Evolutionary conservation across 2,113 vertebrate species (phyloP), one percentile per base, ranked within the genome.

Genomic region (Lanius ludovicianus): DNA sequence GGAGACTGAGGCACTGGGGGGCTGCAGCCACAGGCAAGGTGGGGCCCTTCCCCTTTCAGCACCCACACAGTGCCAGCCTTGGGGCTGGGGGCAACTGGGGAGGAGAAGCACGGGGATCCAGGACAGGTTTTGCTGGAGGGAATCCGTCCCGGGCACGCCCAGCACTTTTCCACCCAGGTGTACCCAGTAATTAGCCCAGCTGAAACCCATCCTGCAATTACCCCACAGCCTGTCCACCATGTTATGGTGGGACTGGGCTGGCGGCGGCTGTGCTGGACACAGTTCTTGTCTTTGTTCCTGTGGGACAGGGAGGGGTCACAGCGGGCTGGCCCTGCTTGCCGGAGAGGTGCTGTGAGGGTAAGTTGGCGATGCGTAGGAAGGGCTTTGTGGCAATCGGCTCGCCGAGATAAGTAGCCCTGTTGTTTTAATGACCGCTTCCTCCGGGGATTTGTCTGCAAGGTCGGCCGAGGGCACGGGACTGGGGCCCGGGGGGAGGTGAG

Each of bases 241-340:
- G 15, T 27, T 2, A 0, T 3, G 56, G 20, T 2, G 10, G 12
- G 28, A 1, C 41, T 4, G 85, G 57, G 35, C 47, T 10, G 77
- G 53, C 8, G 4, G 7, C 2, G 47, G 22, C 59, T 1, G 50
- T 18, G 83, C 13, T 5, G 71, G 25, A 6, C 11, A 1, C 63
- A 3, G 24, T 4, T 10, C 9, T 24, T 15, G 11, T 1, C 28
- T 5, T 0, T 6, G 25, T 5, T 20, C 10, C 39, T 0, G 28
- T 0, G 14, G 52, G 20, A 5, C 19, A 0, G 11, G 0, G 4
- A 4, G 47, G 27, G 87, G 42, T 82, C 37, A 2, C 14, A 0
- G 62, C 5, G 2, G 68, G 69, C 39, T 2, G 50, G 37, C 42
- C 28, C 15, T 0, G 52, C 50, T 2, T 0, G 0, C 37, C 3